Base-by-base conservation (phyloP, 2,113 vertebrate species). In the Vulpes vulpes region DNA sequence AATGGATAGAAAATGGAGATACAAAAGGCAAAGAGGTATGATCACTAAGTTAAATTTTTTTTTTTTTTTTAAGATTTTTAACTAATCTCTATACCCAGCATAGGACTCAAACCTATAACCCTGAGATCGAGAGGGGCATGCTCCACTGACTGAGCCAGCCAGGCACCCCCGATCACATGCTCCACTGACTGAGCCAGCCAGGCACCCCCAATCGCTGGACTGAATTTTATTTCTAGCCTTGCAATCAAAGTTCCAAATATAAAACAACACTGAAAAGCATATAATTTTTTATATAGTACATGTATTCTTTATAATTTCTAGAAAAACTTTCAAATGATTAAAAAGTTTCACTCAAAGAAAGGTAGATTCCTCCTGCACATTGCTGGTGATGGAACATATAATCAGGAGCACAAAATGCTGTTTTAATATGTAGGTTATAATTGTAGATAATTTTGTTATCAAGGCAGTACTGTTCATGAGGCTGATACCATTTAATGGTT, bases 1-100 rank as follows among this genome's bases (percentile, higher is more conserved):
- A 99, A 96, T 99, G 99, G 99, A 99, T 99, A 97, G 99, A 99
- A 99, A 99, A 99, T 98, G 99, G 99, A 69, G 99, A 99, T 98
- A 99, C 99, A 95, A 99, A 99, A 99, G 99, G 99, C 91, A 99
- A 99, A 99, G 99, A 99, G 99, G 99, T 99, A 98, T 38, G 71
- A 71, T 91, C 51, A 67, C 57, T 93, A 32, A 74, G 38, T 94
- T 96, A 81, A 38, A 88, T 67, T 57, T 74, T 96, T 76, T 51
- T 78, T 51, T 78, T 71, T 71, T 38, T 78, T 64, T 51, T 51
- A 14, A 74, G 43, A 49, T 76, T 76, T 14, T 51, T 78, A 51
- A 76, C 14, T 76, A 76, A 51, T 51, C 74, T 51, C 25, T 51
- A 30, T 25, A 78, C 43, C 43, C 25, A 30, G 25, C 3, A 3